Evolutionary conservation across 2,888 invertebrate species (phyloP).

Genomic region (Rotaria macrura): DNA sequence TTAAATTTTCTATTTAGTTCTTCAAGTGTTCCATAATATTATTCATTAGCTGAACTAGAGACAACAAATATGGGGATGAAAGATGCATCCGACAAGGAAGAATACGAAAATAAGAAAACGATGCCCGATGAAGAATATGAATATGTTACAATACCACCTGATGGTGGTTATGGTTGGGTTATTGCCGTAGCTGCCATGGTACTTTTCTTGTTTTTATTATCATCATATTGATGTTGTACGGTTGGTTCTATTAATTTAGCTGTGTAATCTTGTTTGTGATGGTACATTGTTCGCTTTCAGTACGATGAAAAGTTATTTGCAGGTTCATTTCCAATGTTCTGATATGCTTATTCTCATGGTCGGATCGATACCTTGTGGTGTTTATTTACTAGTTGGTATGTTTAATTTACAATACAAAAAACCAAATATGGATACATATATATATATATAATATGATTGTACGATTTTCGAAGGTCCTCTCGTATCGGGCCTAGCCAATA

Average conservation of each 20-base stretch:
- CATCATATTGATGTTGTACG: not conserved
- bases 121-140: not conserved
- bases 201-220: not conserved
- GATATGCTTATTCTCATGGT: constrained; percentile 3
- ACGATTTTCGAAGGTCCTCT: not conserved
- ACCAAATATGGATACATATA: too few species aligned
- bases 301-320: not conserved
- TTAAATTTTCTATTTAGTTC: not conserved
- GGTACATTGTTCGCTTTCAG: constrained; percentile 32
- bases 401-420: not conserved
- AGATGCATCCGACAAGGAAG: not conserved
- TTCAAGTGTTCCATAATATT: not conserved
- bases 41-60: not conserved
- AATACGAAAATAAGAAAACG: not conserved
- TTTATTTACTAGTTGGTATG: constrained; percentile 20
- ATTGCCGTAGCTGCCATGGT: constrained; percentile 25
- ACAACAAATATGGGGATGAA: not conserved
- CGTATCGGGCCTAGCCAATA: constrained; percentile 31
- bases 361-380: constrained; percentile 1
- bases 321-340: not conserved
- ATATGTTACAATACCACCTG: constrained; percentile 21
- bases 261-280: constrained; percentile 27
- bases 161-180: constrained; percentile 34
- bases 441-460: not conserved
- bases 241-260: not conserved